Base-by-base conservation (phyloP, 2,888 invertebrate genomes). In the Craniophora ligustri region DNA sequence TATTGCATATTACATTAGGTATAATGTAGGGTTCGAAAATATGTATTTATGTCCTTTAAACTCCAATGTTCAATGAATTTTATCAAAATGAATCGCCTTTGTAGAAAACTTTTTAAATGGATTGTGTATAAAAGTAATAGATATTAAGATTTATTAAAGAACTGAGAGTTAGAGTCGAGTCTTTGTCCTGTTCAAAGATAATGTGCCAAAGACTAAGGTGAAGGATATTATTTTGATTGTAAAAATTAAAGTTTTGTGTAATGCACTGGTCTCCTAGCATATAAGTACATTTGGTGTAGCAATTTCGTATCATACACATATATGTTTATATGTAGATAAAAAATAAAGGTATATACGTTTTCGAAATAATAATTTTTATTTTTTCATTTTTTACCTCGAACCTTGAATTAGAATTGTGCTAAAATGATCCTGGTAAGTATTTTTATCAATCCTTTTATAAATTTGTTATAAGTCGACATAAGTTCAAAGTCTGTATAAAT, bases 181-280 rank as follows among this genome's bases (percentile, higher is more conserved):
- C 93, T 93, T 93, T 92, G 93, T 86, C 84, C 80, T 78, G 64
- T 85, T 91, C 93, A 92, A 93, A 93, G 93, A 93, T 89, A 85
- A 82, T 88, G 93, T 93, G 93, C 93, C 93, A 93, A 93, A 93
- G 93, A 93, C 92, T 91, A 87, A 82, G 85, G 72, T 85, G 88
- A 86, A 72, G 85, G 85, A 80, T 71, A 60, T 68, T 72, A 64
- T 83, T 83, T 82, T 85, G 77, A 76, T 78, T 84, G 77, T 85
- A 84, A 81, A 81, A 82, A 76, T 74, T 75, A 70, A 78, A 72
- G 67, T 85, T 71, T 82, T 80, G 84, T 85, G 85, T 89, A 86
- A 85, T 82, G 90, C 92, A 91, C 92, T 92, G 91, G 92, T 92
- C 92, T 92, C 90, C 73, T 89, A 88, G 85, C n/a, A n/a, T 36